phyloP scores from a whole-genome alignment of 2,888 invertebrate species.

The Sinohyriopsis cumingii region DNA sequence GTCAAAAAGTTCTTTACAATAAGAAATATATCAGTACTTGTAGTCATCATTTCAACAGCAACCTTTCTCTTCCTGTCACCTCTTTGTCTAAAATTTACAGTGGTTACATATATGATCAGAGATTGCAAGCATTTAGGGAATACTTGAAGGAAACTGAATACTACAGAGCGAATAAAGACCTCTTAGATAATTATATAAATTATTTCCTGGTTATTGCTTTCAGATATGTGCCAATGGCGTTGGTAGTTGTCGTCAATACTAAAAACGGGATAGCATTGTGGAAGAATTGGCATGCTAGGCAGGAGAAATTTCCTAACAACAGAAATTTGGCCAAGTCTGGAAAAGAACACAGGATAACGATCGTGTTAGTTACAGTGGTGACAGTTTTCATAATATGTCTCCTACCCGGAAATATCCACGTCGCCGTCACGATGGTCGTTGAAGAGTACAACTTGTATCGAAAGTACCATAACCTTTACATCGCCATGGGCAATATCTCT shows the following conservation, averaged over 20 bases:
- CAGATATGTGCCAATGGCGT: constrained; percentile 31
- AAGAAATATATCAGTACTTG: constrained; percentile 21
- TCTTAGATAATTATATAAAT: constrained; percentile 31
- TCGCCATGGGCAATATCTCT: constrained; percentile 29
- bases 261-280: constrained; percentile 20
- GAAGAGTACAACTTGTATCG: constrained; percentile 32
- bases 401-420: constrained; percentile 27
- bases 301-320: constrained; percentile 1
- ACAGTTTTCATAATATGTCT: constrained; percentile 33
- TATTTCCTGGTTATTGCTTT: constrained; percentile 31
- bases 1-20: constrained; percentile 27
- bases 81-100: constrained; percentile 30
- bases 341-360: constrained; percentile 29
- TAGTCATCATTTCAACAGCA: constrained; percentile 22
- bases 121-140: constrained; percentile 5
- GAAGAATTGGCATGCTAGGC: constrained; percentile 15
- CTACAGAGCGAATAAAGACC: constrained; percentile 23
- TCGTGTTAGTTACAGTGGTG: constrained; percentile 31
- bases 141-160: constrained; percentile 32
- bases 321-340: constrained; percentile 10
- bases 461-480: constrained; percentile 37
- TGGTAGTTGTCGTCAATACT: constrained; percentile 27
- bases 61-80: constrained; percentile 20
- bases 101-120: constrained; percentile 4
- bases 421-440: constrained; percentile 15